Percentiles rank a stretch among this genome's conserved stretches.
Evolutionary conservation across 2,888 invertebrate species (phyloP).

Genomic region (Nebria salina): DNA sequence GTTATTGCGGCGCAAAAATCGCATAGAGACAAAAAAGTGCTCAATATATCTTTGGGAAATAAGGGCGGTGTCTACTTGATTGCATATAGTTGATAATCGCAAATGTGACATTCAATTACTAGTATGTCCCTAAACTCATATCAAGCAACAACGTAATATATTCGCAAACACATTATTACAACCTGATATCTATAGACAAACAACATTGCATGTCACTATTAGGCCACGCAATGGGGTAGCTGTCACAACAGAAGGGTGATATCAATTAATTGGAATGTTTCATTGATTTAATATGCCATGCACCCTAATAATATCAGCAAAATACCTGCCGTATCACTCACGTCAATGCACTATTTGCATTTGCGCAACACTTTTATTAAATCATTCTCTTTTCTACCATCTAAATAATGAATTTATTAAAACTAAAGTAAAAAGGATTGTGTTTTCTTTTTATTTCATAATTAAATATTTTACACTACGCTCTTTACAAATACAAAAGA

Average conservation of each 20-base stretch:
- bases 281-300: neutral
- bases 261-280: conserved; percentile 1
- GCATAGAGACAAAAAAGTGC: no score
- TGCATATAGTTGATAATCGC: no score
- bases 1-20: no score
- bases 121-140: neutral
- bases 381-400: no score
- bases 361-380: neutral
- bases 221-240: neutral
- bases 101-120: neutral
- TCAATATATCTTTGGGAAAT: no score
- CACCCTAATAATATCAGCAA: neutral
- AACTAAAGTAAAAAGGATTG: no score
- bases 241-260: neutral
- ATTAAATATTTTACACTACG: neutral
- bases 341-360: neutral
- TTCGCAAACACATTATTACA: neutral
- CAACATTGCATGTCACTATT: neutral
- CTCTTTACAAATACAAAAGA: neutral
- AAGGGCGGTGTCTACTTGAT: no score
- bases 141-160: neutral
- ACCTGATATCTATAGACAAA: neutral
- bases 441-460: no score
- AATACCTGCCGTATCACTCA: neutral
- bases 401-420: no score